Evolutionary conservation across 2,113 vertebrate genomes (phyloP), one percentile per base, ranked within the genome.

Genomic region (Gnathonemus echidnorhynchus): DNA sequence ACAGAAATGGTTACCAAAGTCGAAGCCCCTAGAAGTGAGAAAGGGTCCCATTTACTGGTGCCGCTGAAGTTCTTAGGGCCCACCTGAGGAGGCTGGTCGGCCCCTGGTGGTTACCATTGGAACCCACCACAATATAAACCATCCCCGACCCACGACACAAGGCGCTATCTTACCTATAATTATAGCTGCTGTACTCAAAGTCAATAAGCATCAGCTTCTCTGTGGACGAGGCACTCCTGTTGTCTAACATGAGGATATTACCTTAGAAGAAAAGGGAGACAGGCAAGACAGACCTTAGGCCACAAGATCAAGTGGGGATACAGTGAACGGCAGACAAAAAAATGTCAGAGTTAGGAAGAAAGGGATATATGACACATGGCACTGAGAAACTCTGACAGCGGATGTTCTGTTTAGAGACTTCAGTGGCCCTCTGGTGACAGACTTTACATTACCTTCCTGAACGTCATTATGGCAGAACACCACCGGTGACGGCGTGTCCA

Each of bases 121-220:
- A 42, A 35, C 15, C 1, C 70, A 7, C 3, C 70, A 39, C 31
- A 39, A 15, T 42, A 77, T 17, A 77, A 19, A 77, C 35, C 17
- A 80, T 21, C 31, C 35, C 35, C 5, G 27, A 74, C 42, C 48
- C 53, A 52, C 49, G 21, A 87, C 3, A 35, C 27, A 8, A 39
- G 45, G 56, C n/a, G 62, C 31, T 52, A 11, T n/a, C 3, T 27
- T 90, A 98, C 97, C 98, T 96, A 95, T 98, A 98, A 94, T 99
- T 99, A 90, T 99, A 99, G 92, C 98, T 98, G 96, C 98, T 99
- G 95, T 99, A 99, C 91, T 99, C 98, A 39, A 99, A 99, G 93
- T 99, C 98, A 1, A 99, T 98, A 50, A 99, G 95, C 98, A 99
- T 99, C 45, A 99, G 96, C 62, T 90, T 95, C 15, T 97, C 97